Evolutionary conservation across 2,797 vertebrate genomes (phyloP).

Genomic region (Brachyrhaphis roseni): DNA sequence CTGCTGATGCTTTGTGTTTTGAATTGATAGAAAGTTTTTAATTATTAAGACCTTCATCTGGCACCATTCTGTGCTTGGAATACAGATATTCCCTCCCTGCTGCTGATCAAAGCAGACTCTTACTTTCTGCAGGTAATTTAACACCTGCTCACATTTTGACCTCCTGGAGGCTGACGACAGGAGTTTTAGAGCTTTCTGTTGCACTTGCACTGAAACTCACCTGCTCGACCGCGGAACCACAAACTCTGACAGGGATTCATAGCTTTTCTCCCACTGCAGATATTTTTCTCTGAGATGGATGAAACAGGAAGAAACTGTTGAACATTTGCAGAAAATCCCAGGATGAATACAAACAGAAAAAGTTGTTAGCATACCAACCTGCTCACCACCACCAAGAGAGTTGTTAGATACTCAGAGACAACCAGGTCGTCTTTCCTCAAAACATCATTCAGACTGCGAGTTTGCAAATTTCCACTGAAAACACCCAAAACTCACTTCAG

Average conservation of each 20-base stretch:
- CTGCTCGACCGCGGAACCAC: conserved; percentile 96
- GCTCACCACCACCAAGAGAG: conserved; percentile 88
- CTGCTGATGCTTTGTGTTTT: conserved; percentile 1
- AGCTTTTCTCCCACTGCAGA: conserved; percentile 88
- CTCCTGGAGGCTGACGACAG: conserved; percentile 33
- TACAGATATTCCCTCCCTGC: conserved; percentile 10
- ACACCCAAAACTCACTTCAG: conserved; percentile 12
- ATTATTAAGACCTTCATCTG: conserved; percentile 3
- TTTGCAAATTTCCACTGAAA: conserved; percentile 87
- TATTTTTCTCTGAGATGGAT: conserved; percentile 79
- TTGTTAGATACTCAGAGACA: conserved; percentile 93
- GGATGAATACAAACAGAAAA: neutral
- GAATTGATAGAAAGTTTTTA: neutral
- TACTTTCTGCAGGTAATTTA: conserved; percentile 71
- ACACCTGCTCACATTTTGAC: conserved; percentile 58
- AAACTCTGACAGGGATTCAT: conserved; percentile 92
- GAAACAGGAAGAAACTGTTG: conserved; percentile 3
- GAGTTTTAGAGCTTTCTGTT: conserved; percentile 3
- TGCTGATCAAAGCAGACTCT: conserved; percentile 49
- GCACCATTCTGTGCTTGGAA: neutral
- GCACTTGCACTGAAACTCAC: conserved; percentile 73
- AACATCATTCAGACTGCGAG: conserved; percentile 84
- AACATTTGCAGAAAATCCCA: neutral
- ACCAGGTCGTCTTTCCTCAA: conserved; percentile 93
- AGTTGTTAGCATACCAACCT: conserved; percentile 58